Percentiles rank a stretch among this genome's conserved stretches.
These are phyloP conservation scores for Loripinus fragilis DNA, from an alignment of 2,888 invertebrate genomes.

Conservation along the genomic window DNA sequence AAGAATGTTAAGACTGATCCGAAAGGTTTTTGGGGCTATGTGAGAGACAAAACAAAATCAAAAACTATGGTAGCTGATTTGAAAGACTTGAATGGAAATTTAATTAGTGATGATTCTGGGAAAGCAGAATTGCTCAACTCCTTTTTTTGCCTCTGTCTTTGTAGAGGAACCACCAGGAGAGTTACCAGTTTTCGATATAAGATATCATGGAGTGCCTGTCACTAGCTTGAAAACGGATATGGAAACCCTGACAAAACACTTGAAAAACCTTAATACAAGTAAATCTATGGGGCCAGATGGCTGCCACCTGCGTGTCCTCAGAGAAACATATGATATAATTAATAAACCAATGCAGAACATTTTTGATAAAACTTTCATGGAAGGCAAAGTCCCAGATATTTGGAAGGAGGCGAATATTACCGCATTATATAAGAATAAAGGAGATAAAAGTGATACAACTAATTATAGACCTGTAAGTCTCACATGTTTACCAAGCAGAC, in stretches of 20 bases:
- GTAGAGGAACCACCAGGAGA: conserved; percentile 12
- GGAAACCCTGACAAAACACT: neutral
- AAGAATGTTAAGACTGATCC: conserved; percentile 3
- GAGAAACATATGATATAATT: conserved; percentile 16
- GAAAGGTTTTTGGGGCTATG: conserved; percentile 22
- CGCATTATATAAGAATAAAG: conserved; percentile 25
- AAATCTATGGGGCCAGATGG: conserved; percentile 19
- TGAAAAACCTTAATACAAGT: conserved; percentile 10
- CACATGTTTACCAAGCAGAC: conserved; percentile 4
- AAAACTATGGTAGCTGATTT: neutral
- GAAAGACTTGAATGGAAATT: neutral
- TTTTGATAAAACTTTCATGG: conserved; percentile 18
- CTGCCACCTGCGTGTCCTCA: neutral
- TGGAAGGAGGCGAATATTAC: conserved; percentile 26
- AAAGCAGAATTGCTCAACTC: conserved; percentile 11
- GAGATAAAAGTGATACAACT: conserved; percentile 14
- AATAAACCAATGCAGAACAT: conserved; percentile 6
- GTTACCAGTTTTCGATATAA: conserved; percentile 7
- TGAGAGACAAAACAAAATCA: conserved; percentile 7
- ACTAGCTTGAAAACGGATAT: neutral
- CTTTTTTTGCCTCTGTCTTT: conserved; percentile 11
- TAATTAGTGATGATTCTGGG: neutral
- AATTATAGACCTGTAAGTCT: conserved; percentile 18
- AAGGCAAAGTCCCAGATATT: conserved; percentile 8
- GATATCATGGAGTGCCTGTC: neutral